Percentiles rank a stretch among this genome's conserved stretches.
Conservation (phyloP, 1,140 invertebrate genomes). For the Eubasilissa regina region DNA sequence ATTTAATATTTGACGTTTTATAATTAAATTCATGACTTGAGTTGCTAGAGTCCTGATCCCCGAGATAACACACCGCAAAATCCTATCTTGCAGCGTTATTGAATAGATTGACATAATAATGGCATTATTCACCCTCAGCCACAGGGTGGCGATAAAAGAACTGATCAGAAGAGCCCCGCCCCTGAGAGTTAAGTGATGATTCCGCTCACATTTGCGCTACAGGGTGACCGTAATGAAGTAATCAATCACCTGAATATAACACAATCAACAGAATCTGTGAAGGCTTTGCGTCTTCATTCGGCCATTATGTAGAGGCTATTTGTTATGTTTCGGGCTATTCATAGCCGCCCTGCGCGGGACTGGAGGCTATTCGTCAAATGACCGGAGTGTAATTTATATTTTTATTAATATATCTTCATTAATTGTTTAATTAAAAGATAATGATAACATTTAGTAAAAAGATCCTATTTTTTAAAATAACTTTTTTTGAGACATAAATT, state of each 20-base stretch:
- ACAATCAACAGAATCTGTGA: conserved; percentile 40
- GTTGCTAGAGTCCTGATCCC: not conserved
- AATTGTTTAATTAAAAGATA: too few relatives aligned
- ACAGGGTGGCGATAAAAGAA: conserved; percentile 12
- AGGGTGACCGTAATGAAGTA: conserved; percentile 43
- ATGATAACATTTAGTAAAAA: too few relatives aligned
- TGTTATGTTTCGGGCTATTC: conserved; percentile 23
- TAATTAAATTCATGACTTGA: not conserved
- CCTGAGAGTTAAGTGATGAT: not conserved
- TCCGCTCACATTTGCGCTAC: conserved; percentile 1
- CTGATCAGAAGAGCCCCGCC: conserved; percentile 15
- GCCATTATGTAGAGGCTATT: conserved; percentile 38
- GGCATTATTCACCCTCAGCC: conserved; percentile 26
- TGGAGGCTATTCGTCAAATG: conserved; percentile 22
- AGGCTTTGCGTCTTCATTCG: conserved; percentile 37
- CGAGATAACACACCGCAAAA: conserved; percentile 12
- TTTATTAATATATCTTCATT: too few relatives aligned
- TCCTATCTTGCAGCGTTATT: conserved; percentile 36
- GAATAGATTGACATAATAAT: conserved; percentile 45
- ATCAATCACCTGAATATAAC: conserved; percentile 45
- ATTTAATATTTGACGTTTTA: too few relatives aligned
- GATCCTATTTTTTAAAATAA: too few relatives aligned
- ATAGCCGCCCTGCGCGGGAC: not conserved
- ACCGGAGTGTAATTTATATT: not conserved
- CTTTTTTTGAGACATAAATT: too few relatives aligned